These are phyloP conservation scores for Ambastaia sidthimunki DNA, from an alignment of 2,797 vertebrate species.

Conservation along the genomic window DNA sequence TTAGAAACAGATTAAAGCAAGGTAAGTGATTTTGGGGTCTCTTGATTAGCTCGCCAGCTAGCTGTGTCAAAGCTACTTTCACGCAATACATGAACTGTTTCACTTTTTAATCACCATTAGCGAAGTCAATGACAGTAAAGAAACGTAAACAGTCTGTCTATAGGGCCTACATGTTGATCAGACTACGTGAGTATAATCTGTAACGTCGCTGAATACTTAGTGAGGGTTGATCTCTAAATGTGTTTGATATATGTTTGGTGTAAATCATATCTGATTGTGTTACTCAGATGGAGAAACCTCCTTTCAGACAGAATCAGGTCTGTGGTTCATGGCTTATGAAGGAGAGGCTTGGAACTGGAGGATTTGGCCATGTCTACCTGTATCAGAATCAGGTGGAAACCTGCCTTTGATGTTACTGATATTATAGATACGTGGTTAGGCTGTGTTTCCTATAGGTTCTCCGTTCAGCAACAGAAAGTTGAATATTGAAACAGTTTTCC, in stretches of 20 bases:
- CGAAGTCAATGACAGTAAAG: background rate
- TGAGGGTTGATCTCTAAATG: too few species aligned
- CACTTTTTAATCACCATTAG: background rate
- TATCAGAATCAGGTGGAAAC: slow-evolving; percentile 88
- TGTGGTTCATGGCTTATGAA: slow-evolving; percentile 92
- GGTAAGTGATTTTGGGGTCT: slow-evolving; percentile 7
- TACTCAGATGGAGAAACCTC: slow-evolving; percentile 72
- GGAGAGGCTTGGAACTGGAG: slow-evolving; percentile 89
- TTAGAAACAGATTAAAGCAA: slow-evolving; percentile 47
- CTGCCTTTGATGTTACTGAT: background rate
- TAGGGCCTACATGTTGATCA: background rate
- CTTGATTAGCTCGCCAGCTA: slow-evolving; percentile 30
- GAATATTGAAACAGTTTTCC: too few species aligned
- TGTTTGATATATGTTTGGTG: background rate
- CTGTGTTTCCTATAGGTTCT: background rate
- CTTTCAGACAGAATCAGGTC: slow-evolving; percentile 73
- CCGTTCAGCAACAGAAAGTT: background rate
- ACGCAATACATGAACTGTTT: background rate
- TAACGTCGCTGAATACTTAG: background rate
- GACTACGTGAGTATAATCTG: background rate
- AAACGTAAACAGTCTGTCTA: background rate
- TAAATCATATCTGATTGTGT: slow-evolving; percentile 5
- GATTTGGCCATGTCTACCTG: slow-evolving; percentile 93
- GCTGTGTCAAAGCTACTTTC: background rate
- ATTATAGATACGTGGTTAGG: background rate